Base-by-base conservation (phyloP, 2,113 vertebrate species). In the Odontophorus gujanensis region DNA sequence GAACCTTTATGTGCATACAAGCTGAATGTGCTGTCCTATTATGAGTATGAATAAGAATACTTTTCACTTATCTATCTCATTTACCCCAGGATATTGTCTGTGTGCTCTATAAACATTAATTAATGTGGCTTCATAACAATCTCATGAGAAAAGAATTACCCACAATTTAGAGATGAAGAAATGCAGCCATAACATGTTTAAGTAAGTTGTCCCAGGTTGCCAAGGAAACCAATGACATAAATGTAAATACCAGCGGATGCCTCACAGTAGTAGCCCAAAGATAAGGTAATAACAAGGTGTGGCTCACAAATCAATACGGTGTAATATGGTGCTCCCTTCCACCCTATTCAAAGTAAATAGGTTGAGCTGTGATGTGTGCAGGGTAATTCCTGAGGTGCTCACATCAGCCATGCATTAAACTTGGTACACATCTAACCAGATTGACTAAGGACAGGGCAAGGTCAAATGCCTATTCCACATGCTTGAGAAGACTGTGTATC, bases 271-370 rank as follows among this genome's bases (percentile, higher is more conserved):
- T 95, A 95, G 82, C 92, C 85, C 82, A 96, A 96, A 95, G 90
- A 96, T 91, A 93, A 95, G 90, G 38, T 96, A 93, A 95, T 96
- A 68, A 92, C 34, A 90, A 95, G 95, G 92, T 94, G 88, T 90
- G 92, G 82, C 36, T 94, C 51, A 69, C 61, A 59, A 74, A 86
- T 78, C 92, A 92, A 75, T 91, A 55, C 42, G 88, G 22, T 55
- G 65, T 84, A 89, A 92, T 66, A 28, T 14, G 22, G 65, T 57
- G 34, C 82, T 82, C 43, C 13, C 79, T 94, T 95, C 92, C 34
- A 0, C 65, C 26, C 88, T 77, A 28, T 55, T 81, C 61, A 36
- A 51, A 71, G 47, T 86, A 93, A 96, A 95, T 81, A 92, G 65
- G 80, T 40, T 95, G 88, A 95, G 92, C 90, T 65, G 93, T 93